A percentile compares a stretch with the other conserved stretches of the same genome.
These are phyloP conservation scores for Agrochola lota DNA, from an alignment of 2,888 invertebrate species.

Conservation along the genomic window DNA sequence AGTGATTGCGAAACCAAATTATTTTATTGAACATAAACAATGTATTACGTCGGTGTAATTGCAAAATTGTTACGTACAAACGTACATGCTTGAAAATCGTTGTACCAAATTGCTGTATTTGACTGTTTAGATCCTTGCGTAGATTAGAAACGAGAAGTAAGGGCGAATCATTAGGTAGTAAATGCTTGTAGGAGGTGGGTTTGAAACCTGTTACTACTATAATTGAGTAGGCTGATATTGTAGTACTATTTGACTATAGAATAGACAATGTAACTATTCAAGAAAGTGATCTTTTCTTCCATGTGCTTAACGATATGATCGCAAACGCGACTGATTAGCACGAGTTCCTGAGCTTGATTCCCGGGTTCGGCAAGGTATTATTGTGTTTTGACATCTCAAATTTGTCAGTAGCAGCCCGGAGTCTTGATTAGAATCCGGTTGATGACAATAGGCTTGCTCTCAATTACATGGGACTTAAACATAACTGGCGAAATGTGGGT, in stretches of 20 bases:
- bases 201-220: conserved; percentile 20
- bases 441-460: too few species aligned
- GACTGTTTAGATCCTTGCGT: conserved; percentile 24
- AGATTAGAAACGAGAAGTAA: conserved; percentile 25
- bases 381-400: too few species aligned
- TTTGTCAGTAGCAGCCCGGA: too few species aligned
- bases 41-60: conserved; percentile 26
- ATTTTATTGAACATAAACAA: conserved; percentile 29
- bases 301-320: background rate
- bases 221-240: background rate
- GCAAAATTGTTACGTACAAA: conserved; percentile 18
- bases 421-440: too few species aligned
- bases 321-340: background rate
- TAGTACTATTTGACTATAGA: background rate
- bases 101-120: conserved; percentile 35
- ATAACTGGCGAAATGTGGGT: too few species aligned
- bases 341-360: background rate
- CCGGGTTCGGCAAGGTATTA: background rate
- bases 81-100: conserved; percentile 22
- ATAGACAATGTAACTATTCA: background rate
- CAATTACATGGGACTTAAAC: too few species aligned
- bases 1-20: conserved; percentile 31
- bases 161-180: conserved; percentile 23
- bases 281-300: background rate
- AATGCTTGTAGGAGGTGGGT: conserved; percentile 12